These are phyloP conservation scores for Tetrao urogallus DNA, from an alignment of 2,113 vertebrate species.

Conservation along the genomic window DNA sequence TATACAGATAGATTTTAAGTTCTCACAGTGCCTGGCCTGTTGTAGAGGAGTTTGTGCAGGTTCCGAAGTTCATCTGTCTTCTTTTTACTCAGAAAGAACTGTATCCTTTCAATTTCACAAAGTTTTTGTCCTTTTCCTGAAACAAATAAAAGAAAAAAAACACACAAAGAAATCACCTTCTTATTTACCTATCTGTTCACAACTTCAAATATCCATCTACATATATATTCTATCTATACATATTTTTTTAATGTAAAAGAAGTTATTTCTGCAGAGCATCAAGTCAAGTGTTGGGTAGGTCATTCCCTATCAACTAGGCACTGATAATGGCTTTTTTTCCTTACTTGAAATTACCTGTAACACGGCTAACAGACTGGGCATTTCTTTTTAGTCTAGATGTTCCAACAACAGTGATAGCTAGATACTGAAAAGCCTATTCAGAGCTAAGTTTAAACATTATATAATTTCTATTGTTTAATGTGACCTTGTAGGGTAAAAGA, in stretches of 20 bases:
- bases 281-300: background rate
- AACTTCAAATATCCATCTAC: too few species aligned
- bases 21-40: constrained; percentile 93
- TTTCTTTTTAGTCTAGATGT: background rate
- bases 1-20: background rate
- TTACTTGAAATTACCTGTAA: background rate
- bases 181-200: too few species aligned
- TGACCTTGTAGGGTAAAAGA: background rate
- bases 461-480: background rate
- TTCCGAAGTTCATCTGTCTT: constrained; percentile 93
- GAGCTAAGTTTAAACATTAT: background rate
- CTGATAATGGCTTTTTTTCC: background rate
- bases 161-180: too few species aligned
- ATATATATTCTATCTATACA: background rate
- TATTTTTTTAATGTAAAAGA: background rate
- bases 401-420: background rate
- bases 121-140: constrained; percentile 91
- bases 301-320: background rate
- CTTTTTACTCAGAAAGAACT: constrained; percentile 90
- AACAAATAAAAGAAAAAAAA: constrained; percentile 6
- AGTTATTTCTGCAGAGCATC: background rate
- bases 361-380: background rate
- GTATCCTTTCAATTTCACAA: constrained; percentile 93
- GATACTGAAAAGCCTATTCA: background rate
- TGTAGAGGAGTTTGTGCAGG: constrained; percentile 93